These are phyloP conservation scores for Microcebus tavaratra DNA, from an alignment of 2,113 vertebrate genomes.

Conservation along the genomic window DNA sequence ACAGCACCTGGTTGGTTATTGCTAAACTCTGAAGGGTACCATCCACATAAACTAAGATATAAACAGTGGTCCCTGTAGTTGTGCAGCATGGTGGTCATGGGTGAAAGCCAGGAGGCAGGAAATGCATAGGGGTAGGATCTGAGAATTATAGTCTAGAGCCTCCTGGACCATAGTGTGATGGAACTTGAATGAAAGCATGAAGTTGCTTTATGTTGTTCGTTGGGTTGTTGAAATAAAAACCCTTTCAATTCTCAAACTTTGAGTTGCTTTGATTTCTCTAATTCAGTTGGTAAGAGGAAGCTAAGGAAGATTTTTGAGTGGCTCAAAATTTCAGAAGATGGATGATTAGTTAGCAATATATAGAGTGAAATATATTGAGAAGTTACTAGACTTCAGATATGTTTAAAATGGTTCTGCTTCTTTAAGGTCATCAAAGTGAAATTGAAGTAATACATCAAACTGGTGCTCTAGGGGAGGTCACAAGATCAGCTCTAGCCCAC, in stretches of 20 bases:
- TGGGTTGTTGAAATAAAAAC: background rate
- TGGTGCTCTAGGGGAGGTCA: background rate
- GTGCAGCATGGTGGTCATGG: background rate
- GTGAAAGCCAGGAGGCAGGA: background rate
- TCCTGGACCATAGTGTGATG: background rate
- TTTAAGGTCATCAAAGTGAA: background rate
- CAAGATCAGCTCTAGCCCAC: background rate
- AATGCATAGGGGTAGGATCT: background rate
- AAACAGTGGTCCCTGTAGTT: background rate
- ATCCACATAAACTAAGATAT: background rate
- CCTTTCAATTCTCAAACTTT: background rate
- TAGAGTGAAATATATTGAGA: background rate
- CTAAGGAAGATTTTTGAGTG: conserved; percentile 1
- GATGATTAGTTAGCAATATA: background rate
- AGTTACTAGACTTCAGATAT: background rate
- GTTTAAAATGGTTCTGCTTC: background rate
- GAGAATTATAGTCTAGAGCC: background rate
- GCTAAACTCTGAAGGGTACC: background rate
- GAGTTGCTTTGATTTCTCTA: background rate
- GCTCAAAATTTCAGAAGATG: background rate
- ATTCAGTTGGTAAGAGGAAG: background rate
- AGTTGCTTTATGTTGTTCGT: background rate
- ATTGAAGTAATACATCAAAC: background rate
- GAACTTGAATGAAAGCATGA: background rate
- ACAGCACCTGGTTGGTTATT: no score